phyloP scores from a whole-genome alignment of 2,888 invertebrate species.

The Minunthozetes semirufus region DNA sequence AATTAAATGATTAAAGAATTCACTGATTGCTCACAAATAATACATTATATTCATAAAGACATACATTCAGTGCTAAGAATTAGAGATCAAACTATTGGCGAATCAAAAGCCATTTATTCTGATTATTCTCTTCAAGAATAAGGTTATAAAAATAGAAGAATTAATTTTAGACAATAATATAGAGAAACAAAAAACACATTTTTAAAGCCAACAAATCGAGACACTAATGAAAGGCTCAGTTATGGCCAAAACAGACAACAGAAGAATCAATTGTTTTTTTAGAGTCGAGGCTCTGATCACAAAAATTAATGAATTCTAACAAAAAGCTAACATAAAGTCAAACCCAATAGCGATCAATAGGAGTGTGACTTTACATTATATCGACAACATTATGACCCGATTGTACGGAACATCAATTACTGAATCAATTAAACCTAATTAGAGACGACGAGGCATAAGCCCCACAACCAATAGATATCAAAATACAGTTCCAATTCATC shows the following conservation, averaged over 20 bases:
- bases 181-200: too few relatives aligned
- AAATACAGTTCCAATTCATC: constrained; percentile 4
- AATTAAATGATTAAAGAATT: neutral
- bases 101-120: too few relatives aligned
- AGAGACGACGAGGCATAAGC: neutral
- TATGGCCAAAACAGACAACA: neutral
- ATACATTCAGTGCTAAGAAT: too few relatives aligned
- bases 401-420: neutral
- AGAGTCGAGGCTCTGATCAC: neutral
- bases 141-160: too few relatives aligned
- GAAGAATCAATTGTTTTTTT: neutral
- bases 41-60: too few relatives aligned
- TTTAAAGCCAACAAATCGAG: too few relatives aligned
- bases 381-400: neutral
- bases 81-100: too few relatives aligned
- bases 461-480: too few relatives aligned
- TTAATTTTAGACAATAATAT: too few relatives aligned
- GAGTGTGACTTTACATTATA: constrained; percentile 15
- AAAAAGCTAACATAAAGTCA: neutral
- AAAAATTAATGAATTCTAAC: neutral
- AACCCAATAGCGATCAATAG: neutral
- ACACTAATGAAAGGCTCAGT: neutral
- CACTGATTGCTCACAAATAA: neutral
- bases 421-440: constrained; percentile 29
- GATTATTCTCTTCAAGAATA: too few relatives aligned